Conservation (phyloP, 2,888 invertebrate genomes). For the Ormyrus thymus region DNA sequence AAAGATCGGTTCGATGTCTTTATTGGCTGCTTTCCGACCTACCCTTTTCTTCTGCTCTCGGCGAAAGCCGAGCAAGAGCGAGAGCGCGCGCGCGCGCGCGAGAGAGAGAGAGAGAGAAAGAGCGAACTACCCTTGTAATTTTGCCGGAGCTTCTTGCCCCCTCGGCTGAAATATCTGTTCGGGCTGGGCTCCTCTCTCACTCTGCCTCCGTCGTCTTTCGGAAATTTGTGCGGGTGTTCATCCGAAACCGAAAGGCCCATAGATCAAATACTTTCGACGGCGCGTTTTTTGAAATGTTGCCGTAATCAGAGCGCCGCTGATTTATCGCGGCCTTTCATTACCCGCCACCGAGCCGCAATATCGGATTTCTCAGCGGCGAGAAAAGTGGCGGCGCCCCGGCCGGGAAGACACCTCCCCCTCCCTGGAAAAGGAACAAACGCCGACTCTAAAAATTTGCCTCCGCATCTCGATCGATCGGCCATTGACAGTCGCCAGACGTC, state of each 20-base stretch:
- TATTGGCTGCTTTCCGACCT: slow-evolving; percentile 38
- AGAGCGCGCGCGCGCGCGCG: too few species aligned
- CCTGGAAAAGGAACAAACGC: not conserved
- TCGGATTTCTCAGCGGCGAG: too few species aligned
- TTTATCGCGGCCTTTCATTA: slow-evolving; percentile 38
- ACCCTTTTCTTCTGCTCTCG: not conserved
- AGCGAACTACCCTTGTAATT: slow-evolving; percentile 42
- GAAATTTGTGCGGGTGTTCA: slow-evolving; percentile 20
- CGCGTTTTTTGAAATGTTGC: slow-evolving; percentile 18
- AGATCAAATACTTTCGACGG: slow-evolving; percentile 21
- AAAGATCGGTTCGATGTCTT: slow-evolving; percentile 46
- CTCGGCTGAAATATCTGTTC: slow-evolving; percentile 28
- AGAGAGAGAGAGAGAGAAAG: too few species aligned
- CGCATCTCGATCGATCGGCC: not conserved
- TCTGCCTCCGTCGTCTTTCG: not conserved
- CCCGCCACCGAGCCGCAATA: not conserved
- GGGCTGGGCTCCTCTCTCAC: not conserved
- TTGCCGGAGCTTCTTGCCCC: slow-evolving; percentile 10
- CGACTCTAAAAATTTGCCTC: slow-evolving; percentile 12
- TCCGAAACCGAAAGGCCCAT: not conserved
- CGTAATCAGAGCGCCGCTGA: slow-evolving; percentile 29
- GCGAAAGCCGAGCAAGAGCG: not conserved
- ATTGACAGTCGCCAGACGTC: too few species aligned
- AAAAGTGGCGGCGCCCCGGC: too few species aligned
- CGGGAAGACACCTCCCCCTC: too few species aligned